Evolutionary conservation across 2,797 vertebrate genomes (phyloP).

Genomic region (Tangara arthus): DNA sequence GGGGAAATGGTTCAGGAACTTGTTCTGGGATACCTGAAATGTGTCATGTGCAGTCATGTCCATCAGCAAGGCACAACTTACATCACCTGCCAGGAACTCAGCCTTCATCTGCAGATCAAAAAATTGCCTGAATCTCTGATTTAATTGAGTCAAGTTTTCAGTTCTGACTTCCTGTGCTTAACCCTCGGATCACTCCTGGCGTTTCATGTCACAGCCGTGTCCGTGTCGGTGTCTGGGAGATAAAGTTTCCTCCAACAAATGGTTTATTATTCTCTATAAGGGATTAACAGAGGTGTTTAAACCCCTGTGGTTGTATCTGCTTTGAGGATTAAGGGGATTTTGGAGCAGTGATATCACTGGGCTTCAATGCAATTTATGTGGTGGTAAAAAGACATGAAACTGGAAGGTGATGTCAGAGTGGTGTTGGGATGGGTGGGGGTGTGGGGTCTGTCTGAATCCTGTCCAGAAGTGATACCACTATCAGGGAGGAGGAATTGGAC

Average conservation of each 20-base stretch:
- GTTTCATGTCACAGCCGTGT: neutral
- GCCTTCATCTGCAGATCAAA: slow-evolving; percentile 23
- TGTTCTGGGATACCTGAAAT: neutral
- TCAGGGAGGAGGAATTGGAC: neutral
- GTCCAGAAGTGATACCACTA: neutral
- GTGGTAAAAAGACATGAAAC: neutral
- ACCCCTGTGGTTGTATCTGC: neutral
- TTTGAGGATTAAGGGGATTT: slow-evolving; percentile 16
- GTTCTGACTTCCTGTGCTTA: neutral
- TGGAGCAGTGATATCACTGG: neutral
- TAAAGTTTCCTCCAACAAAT: neutral
- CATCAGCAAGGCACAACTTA: neutral
- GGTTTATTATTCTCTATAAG: neutral
- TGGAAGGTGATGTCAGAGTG: neutral
- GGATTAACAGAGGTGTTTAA: slow-evolving; percentile 30
- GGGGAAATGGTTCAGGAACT: neutral
- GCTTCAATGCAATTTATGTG: neutral
- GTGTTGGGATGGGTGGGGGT: neutral
- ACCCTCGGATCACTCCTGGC: neutral
- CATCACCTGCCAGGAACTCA: neutral
- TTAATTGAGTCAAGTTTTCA: neutral
- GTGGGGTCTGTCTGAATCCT: neutral
- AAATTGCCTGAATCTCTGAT: neutral
- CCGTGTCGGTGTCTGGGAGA: neutral
- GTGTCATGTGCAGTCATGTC: neutral